Conservation (phyloP, 2,888 invertebrate species). For the Plagodis pulveraria region DNA sequence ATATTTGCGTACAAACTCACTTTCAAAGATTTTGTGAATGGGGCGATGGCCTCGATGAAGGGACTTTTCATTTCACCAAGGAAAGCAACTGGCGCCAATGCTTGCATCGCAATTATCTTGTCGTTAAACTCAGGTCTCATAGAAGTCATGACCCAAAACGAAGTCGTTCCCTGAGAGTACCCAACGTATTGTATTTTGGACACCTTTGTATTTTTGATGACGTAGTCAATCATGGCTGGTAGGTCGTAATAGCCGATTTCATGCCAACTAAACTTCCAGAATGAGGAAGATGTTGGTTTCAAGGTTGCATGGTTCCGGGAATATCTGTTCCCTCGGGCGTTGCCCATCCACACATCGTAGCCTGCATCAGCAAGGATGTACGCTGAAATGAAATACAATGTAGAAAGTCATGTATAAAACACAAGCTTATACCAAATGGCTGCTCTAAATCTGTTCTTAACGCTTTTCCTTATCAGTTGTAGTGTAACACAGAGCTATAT, state of each 20-base stretch:
- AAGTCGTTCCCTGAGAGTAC: conserved; percentile 89
- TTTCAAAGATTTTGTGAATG: conserved; percentile 74
- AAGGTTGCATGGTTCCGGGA: conserved; percentile 85
- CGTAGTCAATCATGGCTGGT: conserved; percentile 90
- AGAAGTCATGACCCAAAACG: conserved; percentile 86
- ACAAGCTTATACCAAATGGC: no score
- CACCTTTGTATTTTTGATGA: conserved; percentile 81
- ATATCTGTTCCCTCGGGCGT: conserved; percentile 92
- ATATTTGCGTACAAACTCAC: conserved; percentile 57
- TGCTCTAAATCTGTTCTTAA: no score
- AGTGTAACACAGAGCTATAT: no score
- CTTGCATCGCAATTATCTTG: conserved; percentile 84
- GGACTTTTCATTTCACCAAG: conserved; percentile 77
- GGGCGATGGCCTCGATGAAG: conserved; percentile 73
- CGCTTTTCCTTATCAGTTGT: no score
- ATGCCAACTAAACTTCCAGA: conserved; percentile 88
- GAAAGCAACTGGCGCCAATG: conserved; percentile 86
- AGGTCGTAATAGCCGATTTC: conserved; percentile 91
- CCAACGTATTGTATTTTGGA: conserved; percentile 88
- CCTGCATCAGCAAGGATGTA: conserved; percentile 88
- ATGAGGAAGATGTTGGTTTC: conserved; percentile 62
- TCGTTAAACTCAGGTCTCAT: conserved; percentile 84
- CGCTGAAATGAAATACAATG: conserved; percentile 69
- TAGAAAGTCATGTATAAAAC: no score
- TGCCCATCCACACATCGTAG: conserved; percentile 94